Conservation (phyloP, 1,140 invertebrate genomes). For the Drosophila nebulosa region DNA sequence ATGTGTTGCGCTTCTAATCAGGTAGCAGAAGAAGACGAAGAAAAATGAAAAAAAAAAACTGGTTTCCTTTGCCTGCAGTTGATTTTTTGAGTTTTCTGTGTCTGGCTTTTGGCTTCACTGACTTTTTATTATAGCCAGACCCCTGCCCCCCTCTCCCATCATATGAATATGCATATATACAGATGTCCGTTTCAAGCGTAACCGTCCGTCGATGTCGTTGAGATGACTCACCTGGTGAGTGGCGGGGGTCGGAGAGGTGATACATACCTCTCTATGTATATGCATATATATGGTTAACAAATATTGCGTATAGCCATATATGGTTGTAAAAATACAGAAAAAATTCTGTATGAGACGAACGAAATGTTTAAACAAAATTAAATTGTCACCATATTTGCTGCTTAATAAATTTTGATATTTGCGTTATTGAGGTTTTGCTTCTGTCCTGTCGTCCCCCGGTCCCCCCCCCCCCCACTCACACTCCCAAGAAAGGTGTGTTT, state of each 20-base stretch:
- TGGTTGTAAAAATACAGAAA: conserved; percentile 52
- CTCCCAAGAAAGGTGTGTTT: conserved; percentile 37
- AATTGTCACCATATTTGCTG: conserved; percentile 74
- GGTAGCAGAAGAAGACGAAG: not conserved
- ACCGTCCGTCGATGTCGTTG: conserved; percentile 19
- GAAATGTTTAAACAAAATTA: conserved; percentile 29
- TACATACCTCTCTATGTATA: conserved; percentile 19
- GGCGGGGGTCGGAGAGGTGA: conserved; percentile 2
- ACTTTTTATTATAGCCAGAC: conserved; percentile 44
- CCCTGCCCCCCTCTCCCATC: not conserved
- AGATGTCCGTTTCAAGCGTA: conserved; percentile 48
- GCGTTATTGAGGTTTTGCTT: not conserved
- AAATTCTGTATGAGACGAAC: conserved; percentile 11
- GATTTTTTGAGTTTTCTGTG: conserved; percentile 28
- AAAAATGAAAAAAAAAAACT: too few species aligned
- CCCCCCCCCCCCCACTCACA: not conserved
- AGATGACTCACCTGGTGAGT: conserved; percentile 46
- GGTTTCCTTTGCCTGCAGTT: conserved; percentile 53
- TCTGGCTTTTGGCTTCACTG: conserved; percentile 34
- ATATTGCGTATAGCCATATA: conserved; percentile 72
- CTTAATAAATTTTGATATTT: conserved; percentile 66
- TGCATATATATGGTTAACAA: conserved; percentile 15
- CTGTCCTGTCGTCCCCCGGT: not conserved
- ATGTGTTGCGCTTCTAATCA: conserved; percentile 48
- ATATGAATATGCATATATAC: conserved; percentile 1